phyloP scores from a whole-genome alignment of 2,113 vertebrate species.

The human (Homo sapiens) region GRCh38 chr14:32324001-32324500 shows the following conservation, averaged over 20 bases:
- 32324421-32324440: not conserved
- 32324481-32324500: not conserved
- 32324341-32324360: not conserved
- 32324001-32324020: not conserved
- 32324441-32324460: not conserved
- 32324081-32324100: not conserved
- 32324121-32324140: not conserved
- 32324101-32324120: not conserved
- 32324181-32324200: not conserved
- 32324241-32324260: not conserved
- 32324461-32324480: not conserved
- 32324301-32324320: not conserved
- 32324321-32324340: not conserved
- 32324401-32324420: not conserved
- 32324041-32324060: not conserved
- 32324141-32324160: not conserved
- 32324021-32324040: not conserved
- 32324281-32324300: not conserved
- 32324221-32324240: not conserved
- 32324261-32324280: not conserved
- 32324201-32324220: not conserved
- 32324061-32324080: not conserved
- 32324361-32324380: not conserved
- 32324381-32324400: not conserved
- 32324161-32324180: not conserved